Conservation (phyloP, 1,140 invertebrate species). For the Drosophila triauraria region DNA sequence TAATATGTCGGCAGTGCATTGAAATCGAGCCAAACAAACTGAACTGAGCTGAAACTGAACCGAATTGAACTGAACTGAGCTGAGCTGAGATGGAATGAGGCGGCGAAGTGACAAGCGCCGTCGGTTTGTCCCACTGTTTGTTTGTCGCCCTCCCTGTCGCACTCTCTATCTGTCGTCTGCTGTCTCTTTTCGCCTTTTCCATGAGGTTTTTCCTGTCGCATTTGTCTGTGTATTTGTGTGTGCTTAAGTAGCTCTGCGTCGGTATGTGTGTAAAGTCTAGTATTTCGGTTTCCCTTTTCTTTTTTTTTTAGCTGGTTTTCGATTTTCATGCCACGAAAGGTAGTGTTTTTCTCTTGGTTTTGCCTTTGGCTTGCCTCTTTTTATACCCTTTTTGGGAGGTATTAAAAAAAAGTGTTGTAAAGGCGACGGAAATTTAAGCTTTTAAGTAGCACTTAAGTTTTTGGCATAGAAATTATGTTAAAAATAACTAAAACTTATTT, state of each 20-base stretch:
- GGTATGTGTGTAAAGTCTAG: slow-evolving; percentile 5
- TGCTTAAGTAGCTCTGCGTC: slow-evolving; percentile 40
- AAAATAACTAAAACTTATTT: no score
- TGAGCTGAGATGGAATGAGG: slow-evolving; percentile 8
- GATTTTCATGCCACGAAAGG: slow-evolving; percentile 55
- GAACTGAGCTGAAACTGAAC: neutral
- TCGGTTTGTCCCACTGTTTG: slow-evolving; percentile 39
- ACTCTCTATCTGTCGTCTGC: neutral
- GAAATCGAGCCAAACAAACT: slow-evolving; percentile 43
- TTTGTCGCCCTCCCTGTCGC: slow-evolving; percentile 30
- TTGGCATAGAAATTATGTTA: neutral
- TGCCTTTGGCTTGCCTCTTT: neutral
- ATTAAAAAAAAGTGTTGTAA: neutral
- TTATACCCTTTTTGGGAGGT: slow-evolving; percentile 9
- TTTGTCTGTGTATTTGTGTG: slow-evolving; percentile 6
- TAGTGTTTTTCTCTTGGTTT: slow-evolving; percentile 33
- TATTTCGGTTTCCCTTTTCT: slow-evolving; percentile 19
- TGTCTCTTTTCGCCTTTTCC: slow-evolving; percentile 50
- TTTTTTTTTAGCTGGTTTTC: slow-evolving; percentile 35
- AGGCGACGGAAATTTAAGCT: neutral
- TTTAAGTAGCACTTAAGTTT: neutral
- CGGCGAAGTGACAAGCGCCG: slow-evolving; percentile 47
- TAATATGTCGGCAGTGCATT: slow-evolving; percentile 61
- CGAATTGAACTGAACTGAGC: neutral
- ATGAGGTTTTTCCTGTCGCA: slow-evolving; percentile 20